A percentile compares a stretch with the other conserved stretches of the same genome.
These are phyloP conservation scores for Heliconius himera DNA, from an alignment of 1,140 invertebrate species.

Conservation along the genomic window DNA sequence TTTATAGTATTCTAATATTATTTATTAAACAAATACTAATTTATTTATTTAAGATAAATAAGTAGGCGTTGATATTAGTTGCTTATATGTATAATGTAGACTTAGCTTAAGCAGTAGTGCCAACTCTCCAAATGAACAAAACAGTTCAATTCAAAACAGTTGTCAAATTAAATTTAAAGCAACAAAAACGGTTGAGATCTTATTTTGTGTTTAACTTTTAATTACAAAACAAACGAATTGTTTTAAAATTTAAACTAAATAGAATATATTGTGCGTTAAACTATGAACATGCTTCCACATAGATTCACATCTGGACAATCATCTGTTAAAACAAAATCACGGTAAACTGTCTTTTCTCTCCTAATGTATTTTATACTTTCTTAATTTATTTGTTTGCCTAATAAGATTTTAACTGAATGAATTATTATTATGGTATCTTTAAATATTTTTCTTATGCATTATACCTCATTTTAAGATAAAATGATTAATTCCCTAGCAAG, in stretches of 20 bases:
- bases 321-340: slow-evolving; percentile 58
- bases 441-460: too few species aligned
- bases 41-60: too few species aligned
- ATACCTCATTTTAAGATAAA: too few species aligned
- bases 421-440: too few species aligned
- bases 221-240: neutral
- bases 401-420: too few species aligned
- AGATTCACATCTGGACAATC: slow-evolving; percentile 54
- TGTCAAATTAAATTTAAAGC: neutral
- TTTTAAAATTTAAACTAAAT: neutral
- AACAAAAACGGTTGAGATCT: neutral
- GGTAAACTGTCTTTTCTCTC: slow-evolving; percentile 43
- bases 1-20: too few species aligned
- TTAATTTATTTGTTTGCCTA: too few species aligned
- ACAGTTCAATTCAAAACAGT: neutral
- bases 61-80: too few species aligned
- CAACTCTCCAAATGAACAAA: neutral
- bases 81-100: too few species aligned
- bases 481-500: too few species aligned
- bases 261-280: too few species aligned
- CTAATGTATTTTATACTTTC: neutral
- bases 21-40: too few species aligned
- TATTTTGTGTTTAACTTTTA: neutral
- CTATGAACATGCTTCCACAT: slow-evolving; percentile 40
- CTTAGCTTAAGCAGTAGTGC: neutral